Base-by-base conservation (phyloP, 1,140 invertebrate species). In the Solenopsis fugax region DNA sequence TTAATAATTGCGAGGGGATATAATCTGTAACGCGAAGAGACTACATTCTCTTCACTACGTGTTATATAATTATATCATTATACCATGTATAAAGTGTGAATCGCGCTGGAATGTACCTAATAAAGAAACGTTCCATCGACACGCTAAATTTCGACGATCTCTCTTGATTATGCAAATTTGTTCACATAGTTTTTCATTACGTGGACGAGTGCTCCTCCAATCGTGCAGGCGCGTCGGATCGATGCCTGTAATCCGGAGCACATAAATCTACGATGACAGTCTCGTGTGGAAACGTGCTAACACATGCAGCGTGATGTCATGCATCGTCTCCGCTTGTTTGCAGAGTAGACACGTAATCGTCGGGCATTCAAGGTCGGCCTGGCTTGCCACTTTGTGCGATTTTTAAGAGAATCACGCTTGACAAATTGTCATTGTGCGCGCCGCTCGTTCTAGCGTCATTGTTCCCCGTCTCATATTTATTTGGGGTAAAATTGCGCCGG, bases 311-410 rank as follows among this genome's bases (percentile, higher is more conserved):
- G 86, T 85, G 77, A 90, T 88, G 82, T 90, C 80, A 88, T 56
- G 76, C 71, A 48, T 91, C 77, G 81, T 88, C 60, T 89, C 80
- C 58, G 89, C 73, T 90, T 88, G 87, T 91, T 89, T 76, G 85
- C 75, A 64, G 65, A 69, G 85, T 60, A 69, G 86, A 88, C 88
- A 60, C 84, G 88, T 90, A 91, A 91, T 91, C 90, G 84, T 87
- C 54, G 56, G 67, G 78, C 58, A 72, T 85, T 85, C 88, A 91
- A 91, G 90, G 91, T 60, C 90, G 65, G 54, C 52, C 77, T 67
- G 60, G 58, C 89, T 7, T 58, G 81, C 72, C 90, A 90, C 86
- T 88, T 89, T 64, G 85, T 69, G 65, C 82, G 56, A 91, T 91
- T 91, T 91, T 91, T 89, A 82, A 71, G 69, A 87, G 87, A 85